phyloP scores from a whole-genome alignment of 2,888 invertebrate genomes.

The Gerris lacustris region DNA sequence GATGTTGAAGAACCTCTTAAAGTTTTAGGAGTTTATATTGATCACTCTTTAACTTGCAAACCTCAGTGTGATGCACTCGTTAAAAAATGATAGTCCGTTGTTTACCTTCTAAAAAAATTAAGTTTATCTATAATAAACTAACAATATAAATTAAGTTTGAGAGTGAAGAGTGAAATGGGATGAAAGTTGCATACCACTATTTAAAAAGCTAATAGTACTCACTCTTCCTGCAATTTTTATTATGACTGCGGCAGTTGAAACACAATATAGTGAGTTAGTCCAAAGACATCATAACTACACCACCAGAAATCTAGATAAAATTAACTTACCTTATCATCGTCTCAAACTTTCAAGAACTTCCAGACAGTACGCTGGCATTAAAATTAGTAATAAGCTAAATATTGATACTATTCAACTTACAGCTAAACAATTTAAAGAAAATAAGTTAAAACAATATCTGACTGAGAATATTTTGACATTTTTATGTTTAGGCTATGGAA shows the following conservation, averaged over 20 bases:
- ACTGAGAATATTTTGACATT: not conserved
- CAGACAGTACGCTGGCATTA: not conserved
- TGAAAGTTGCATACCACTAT: not conserved
- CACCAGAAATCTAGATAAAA: not conserved
- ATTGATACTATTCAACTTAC: not conserved
- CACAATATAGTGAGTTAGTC: not conserved
- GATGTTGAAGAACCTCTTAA: too few relatives aligned
- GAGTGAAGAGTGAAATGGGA: not conserved
- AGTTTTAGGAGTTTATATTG: too few relatives aligned
- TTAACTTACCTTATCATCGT: not conserved
- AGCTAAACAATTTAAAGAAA: not conserved
- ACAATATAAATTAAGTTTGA: not conserved
- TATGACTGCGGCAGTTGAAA: not conserved
- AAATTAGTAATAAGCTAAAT: not conserved
- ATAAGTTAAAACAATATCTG: not conserved
- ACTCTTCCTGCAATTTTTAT: not conserved
- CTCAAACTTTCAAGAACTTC: not conserved
- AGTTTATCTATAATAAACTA: slow-evolving; percentile 12
- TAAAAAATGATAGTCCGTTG: too few relatives aligned
- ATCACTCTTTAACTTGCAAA: too few relatives aligned
- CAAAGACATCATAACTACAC: not conserved
- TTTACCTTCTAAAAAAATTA: not conserved
- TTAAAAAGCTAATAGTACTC: not conserved
- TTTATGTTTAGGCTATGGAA: too few relatives aligned
- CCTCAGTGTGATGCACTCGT: too few relatives aligned